Evolutionary conservation across 2,888 invertebrate genomes (phyloP).

Genomic region (Andrena bicolor): DNA sequence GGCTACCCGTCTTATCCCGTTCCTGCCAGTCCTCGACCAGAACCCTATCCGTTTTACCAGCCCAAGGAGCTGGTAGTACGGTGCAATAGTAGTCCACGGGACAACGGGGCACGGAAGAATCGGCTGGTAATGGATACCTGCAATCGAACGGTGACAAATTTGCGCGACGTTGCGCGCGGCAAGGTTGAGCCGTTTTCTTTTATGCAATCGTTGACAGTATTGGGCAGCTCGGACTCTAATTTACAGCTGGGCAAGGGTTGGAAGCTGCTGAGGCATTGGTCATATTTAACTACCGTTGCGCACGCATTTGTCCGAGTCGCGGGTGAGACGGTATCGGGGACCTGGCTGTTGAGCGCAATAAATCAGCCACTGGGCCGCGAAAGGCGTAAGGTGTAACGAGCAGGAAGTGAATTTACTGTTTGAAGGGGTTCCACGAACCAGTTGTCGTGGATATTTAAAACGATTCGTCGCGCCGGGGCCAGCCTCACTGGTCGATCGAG

Average conservation of each 20-base stretch:
- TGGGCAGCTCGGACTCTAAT: constrained; percentile 2
- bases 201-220: constrained; percentile 10
- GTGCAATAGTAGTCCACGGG: not conserved
- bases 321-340: not conserved
- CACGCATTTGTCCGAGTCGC: constrained; percentile 36
- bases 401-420: constrained; percentile 39
- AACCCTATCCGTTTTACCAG: constrained; percentile 22
- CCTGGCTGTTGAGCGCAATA: constrained; percentile 14
- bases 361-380: constrained; percentile 35
- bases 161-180: not conserved
- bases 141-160: not conserved
- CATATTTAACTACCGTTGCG: constrained; percentile 31
- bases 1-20: constrained; percentile 40
- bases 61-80: not conserved
- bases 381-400: constrained; percentile 34
- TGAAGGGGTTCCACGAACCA: constrained; percentile 48
- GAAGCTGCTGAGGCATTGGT: not conserved
- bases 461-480: not conserved
- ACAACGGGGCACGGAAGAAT: not conserved
- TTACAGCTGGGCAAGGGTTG: constrained; percentile 39
- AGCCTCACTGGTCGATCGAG: not conserved
- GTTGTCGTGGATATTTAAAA: constrained; percentile 39
- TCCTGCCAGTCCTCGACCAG: constrained; percentile 19
- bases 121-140: not conserved
- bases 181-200: not conserved